Evolutionary conservation across 1,140 invertebrate genomes (phyloP).

Genomic region (Ips typographus): DNA sequence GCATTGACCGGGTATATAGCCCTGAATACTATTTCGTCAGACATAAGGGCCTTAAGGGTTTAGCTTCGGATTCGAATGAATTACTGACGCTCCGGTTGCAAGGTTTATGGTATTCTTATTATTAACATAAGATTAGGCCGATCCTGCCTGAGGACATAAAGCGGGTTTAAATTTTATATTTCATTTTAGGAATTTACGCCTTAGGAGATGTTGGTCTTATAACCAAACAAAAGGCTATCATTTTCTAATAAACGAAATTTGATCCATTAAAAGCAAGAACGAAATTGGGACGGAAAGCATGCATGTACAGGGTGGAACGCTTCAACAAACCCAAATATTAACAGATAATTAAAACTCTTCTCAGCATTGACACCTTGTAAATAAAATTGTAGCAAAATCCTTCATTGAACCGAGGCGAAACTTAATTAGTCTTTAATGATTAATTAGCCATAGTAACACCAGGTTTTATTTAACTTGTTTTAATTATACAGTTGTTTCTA

Average conservation of each 20-base stretch:
- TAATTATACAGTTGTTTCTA: too few relatives aligned
- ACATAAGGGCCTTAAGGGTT: slow-evolving; percentile 32
- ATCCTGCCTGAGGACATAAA: slow-evolving; percentile 6
- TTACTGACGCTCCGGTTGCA: slow-evolving; percentile 18
- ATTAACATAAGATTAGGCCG: slow-evolving; percentile 23
- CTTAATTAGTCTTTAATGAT: too few relatives aligned
- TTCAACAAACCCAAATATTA: too few relatives aligned
- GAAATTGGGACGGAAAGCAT: neutral
- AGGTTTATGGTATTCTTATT: slow-evolving; percentile 25
- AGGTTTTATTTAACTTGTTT: too few relatives aligned
- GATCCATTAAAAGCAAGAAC: neutral
- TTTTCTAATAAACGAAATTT: neutral
- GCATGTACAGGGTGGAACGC: too few relatives aligned
- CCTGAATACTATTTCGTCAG: slow-evolving; percentile 31
- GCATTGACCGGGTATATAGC: slow-evolving; percentile 26
- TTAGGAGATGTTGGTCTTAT: neutral
- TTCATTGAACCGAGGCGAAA: too few relatives aligned
- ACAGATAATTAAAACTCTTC: too few relatives aligned
- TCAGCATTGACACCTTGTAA: too few relatives aligned
- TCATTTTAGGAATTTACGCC: neutral
- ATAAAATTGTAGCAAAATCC: too few relatives aligned
- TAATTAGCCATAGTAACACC: too few relatives aligned
- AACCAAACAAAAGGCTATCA: neutral
- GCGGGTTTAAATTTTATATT: slow-evolving; percentile 20
- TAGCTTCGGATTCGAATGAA: slow-evolving; percentile 28